Evolutionary conservation across 2,797 vertebrate species (phyloP).

Genomic region (Hoplostethus atlanticus): DNA sequence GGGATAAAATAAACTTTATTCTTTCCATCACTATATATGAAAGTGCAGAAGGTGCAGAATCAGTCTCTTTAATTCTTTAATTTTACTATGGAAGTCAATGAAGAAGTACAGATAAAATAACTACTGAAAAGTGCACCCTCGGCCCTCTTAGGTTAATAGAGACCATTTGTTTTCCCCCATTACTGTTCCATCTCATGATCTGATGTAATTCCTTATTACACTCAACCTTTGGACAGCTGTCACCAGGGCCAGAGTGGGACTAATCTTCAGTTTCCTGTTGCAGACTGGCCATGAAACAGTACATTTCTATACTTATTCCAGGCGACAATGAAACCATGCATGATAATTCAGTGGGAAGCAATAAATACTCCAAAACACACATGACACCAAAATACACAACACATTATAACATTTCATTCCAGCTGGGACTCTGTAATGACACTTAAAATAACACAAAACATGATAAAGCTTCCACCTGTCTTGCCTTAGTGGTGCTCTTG

Average conservation of each 20-base stretch:
- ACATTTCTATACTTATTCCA: conserved; percentile 40
- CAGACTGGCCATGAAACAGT: conserved; percentile 3
- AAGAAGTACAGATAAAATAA: too few relatives aligned
- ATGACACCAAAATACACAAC: conserved; percentile 4
- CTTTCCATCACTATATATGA: neutral
- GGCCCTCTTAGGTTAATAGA: too few relatives aligned
- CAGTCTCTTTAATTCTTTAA: too few relatives aligned
- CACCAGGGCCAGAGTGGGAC: neutral
- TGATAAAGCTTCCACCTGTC: conserved; percentile 6
- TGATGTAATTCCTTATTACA: too few relatives aligned
- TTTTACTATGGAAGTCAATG: too few relatives aligned
- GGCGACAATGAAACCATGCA: conserved; percentile 26
- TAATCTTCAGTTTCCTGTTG: neutral
- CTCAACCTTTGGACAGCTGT: too few relatives aligned
- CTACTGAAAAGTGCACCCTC: too few relatives aligned
- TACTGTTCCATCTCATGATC: too few relatives aligned
- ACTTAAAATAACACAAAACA: conserved; percentile 25
- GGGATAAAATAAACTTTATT: conserved; percentile 23
- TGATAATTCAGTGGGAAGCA: conserved; percentile 35
- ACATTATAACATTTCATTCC: conserved; percentile 9
- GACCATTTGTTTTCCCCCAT: too few relatives aligned
- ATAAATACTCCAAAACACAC: conserved; percentile 44
- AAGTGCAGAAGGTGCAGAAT: neutral
- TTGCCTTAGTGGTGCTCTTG: conserved; percentile 22
- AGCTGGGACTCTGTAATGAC: conserved; percentile 30